These are phyloP conservation scores for Battus philenor DNA, from an alignment of 1,140 invertebrate species.

Conservation along the genomic window DNA sequence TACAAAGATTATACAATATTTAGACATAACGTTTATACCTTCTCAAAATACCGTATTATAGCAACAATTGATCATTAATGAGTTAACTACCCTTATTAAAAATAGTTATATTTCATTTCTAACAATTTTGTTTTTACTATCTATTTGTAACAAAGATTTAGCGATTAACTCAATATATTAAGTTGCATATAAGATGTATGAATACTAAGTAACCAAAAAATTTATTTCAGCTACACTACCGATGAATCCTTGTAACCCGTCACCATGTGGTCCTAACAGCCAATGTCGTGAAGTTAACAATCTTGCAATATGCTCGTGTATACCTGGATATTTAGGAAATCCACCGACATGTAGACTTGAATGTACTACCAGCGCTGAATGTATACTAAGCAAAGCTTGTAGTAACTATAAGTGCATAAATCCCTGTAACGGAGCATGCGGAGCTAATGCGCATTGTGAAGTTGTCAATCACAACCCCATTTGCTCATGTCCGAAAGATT, in stretches of 20 bases:
- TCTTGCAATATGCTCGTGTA: slow-evolving; percentile 81
- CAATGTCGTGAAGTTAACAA: slow-evolving; percentile 79
- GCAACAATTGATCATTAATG: too few species aligned
- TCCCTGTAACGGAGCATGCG: slow-evolving; percentile 83
- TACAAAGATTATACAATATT: too few species aligned
- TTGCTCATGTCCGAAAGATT: slow-evolving; percentile 80
- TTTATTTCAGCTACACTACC: slow-evolving; percentile 64
- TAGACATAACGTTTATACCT: too few species aligned
- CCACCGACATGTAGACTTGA: slow-evolving; percentile 82
- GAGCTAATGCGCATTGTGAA: slow-evolving; percentile 78
- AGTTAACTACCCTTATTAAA: too few species aligned
- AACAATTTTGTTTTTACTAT: too few species aligned
- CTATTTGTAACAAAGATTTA: too few species aligned
- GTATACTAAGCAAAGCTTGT: slow-evolving; percentile 79
- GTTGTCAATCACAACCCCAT: slow-evolving; percentile 80
- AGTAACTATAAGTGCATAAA: slow-evolving; percentile 82
- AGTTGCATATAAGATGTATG: too few species aligned
- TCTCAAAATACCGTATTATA: too few species aligned
- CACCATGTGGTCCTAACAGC: slow-evolving; percentile 82
- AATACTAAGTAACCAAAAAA: too few species aligned
- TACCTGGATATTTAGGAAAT: slow-evolving; percentile 80
- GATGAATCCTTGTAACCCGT: slow-evolving; percentile 77
- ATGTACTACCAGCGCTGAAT: slow-evolving; percentile 82
- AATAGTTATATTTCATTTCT: too few species aligned
- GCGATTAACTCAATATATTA: too few species aligned